Base-by-base conservation (phyloP, 2,888 invertebrate genomes). In the Agonopterix heracliana region DNA sequence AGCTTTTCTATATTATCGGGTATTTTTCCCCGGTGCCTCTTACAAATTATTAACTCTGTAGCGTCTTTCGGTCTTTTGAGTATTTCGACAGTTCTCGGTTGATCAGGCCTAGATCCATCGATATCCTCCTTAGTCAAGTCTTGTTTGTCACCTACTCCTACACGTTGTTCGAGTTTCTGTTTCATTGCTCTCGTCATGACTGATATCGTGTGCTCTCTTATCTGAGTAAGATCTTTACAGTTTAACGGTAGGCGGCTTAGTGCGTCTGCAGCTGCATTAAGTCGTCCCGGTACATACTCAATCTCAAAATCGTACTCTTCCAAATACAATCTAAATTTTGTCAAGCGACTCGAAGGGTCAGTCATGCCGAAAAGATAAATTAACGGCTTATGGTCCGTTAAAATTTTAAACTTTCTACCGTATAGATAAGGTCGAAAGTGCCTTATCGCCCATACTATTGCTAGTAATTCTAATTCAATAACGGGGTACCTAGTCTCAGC, bases 371-470 rank as follows among this genome's bases (percentile, higher is more conserved):
- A 60, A 9, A 55, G 46, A 42, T 54, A 55, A 4, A 54, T 10
- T 34, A 56, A 47, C 1, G 56, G 56, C 42, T 45, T 54, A 14
- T 60, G 60, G 41, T 60, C 56, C 1, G 57, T 56, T 13, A 34
- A 41, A 12, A 57, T 57, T 7, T 13, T 53, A 44, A 57, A 56
- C 0, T 5, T 41, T 45, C 41, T 46, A 0, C 59, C 59, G 34
- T 46, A 54, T 5, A 56, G 36, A 41, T 56, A 56, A 8, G 55
- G 59, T 42, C 54, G 34, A 45, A 59, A 55, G 44, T 56, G 45
- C 42, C 57, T 38, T 54, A 3, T 7, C 9, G 7, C 1, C 55
- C 53, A 56, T 4, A 54, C 51, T 11, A 56, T 50, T n/a, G 54
- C 50, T 0, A 54, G 3, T 10, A 54, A 17, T 36, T 55, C 54